Evolutionary conservation across 2,797 vertebrate species (phyloP).

Genomic region (Micrastur ruficollis): DNA sequence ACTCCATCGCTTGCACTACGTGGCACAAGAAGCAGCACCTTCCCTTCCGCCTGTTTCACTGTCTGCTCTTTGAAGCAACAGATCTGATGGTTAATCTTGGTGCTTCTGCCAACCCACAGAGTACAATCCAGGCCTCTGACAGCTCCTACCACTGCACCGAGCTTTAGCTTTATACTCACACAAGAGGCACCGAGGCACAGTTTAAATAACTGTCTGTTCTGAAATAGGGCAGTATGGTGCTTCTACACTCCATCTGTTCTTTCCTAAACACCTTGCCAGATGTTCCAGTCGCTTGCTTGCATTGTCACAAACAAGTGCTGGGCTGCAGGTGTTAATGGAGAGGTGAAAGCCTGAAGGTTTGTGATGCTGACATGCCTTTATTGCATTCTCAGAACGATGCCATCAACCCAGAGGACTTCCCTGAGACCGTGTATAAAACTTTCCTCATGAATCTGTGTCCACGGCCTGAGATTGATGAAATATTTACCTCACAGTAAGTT

Average conservation of each 20-base stretch:
- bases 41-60: not conserved
- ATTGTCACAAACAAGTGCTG: not conserved
- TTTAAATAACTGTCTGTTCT: not conserved
- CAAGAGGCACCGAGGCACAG: not conserved
- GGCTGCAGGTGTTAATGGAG: not conserved
- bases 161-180: not conserved
- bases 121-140: not conserved
- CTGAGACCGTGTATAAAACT: slow-evolving; percentile 85
- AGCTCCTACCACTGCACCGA: not conserved
- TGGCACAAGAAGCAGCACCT: not conserved
- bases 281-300: not conserved
- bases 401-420: slow-evolving; percentile 94
- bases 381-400: slow-evolving; percentile 81
- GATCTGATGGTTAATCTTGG: not conserved
- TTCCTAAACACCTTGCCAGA: not conserved
- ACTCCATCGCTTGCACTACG: not conserved
- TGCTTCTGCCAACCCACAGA: not conserved
- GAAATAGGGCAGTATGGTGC: not conserved
- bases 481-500: slow-evolving; percentile 95
- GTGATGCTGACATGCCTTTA: not conserved
- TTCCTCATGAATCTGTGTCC: slow-evolving; percentile 91
- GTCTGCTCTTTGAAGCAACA: not conserved
- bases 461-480: slow-evolving; percentile 92
- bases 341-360: not conserved
- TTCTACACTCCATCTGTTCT: not conserved